These are phyloP conservation scores for Morone chrysops DNA, from an alignment of 2,113 vertebrate species.

Conservation along the genomic window DNA sequence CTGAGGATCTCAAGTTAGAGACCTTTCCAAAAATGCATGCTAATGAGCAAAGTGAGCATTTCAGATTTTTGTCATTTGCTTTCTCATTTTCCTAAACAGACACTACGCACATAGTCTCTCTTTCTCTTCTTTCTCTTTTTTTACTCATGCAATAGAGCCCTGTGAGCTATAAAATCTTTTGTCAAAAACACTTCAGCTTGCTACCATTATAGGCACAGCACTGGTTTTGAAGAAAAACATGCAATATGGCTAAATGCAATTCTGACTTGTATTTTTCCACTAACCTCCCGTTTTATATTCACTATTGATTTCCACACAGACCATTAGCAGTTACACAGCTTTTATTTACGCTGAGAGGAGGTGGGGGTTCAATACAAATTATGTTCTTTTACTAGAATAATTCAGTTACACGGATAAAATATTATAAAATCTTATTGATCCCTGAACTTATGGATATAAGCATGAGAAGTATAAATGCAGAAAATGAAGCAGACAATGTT, in stretches of 20 bases:
- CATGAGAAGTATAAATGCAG: too few relatives aligned
- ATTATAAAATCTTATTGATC: too few relatives aligned
- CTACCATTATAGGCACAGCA: not conserved
- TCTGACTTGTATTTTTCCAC: not conserved
- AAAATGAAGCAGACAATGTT: too few relatives aligned
- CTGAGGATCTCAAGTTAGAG: too few relatives aligned
- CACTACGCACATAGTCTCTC: not conserved
- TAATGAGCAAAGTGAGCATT: not conserved
- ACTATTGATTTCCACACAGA: not conserved
- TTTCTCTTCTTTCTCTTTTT: not conserved
- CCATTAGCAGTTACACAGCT: not conserved
- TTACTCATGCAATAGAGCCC: not conserved
- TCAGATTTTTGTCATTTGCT: not conserved
- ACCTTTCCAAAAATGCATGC: not conserved
- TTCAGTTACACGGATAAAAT: too few relatives aligned
- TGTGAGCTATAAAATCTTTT: not conserved
- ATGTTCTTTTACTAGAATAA: too few relatives aligned
- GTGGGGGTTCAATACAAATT: too few relatives aligned
- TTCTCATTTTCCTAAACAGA: too few relatives aligned
- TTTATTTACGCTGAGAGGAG: not conserved
- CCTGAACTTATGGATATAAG: too few relatives aligned
- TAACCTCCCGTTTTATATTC: not conserved
- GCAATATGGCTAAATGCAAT: not conserved
- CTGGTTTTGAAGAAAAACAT: too few relatives aligned
- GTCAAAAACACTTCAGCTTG: not conserved